Conservation (phyloP, 2,797 vertebrate species). For the Paramormyrops hopkinsi region DNA sequence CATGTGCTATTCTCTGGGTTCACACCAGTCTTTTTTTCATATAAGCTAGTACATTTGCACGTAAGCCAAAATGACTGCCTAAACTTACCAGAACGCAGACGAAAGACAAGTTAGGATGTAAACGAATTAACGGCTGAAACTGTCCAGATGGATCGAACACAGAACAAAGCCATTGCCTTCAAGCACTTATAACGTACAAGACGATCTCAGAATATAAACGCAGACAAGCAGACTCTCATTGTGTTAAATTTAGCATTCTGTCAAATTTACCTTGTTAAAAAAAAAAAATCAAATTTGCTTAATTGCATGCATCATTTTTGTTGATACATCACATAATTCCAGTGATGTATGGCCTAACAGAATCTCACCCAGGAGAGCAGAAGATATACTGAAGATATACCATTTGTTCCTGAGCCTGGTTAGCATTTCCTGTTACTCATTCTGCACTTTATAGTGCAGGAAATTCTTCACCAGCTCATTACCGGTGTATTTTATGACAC, state of each 20-base stretch:
- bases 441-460: background rate
- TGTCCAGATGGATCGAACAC: background rate
- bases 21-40: background rate
- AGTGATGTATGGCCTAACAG: background rate
- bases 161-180: background rate
- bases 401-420: background rate
- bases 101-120: background rate
- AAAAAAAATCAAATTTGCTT: background rate
- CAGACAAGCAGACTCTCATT: background rate
- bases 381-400: background rate
- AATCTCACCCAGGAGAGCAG: background rate
- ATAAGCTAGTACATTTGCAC: conserved; percentile 28
- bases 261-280: background rate
- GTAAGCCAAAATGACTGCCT: conserved; percentile 10
- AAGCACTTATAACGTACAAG: background rate
- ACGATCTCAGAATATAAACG: background rate
- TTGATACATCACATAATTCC: background rate
- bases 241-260: background rate
- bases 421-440: background rate
- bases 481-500: background rate
- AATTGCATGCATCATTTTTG: background rate
- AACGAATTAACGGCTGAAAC: background rate
- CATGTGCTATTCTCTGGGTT: conserved; percentile 50
- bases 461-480: background rate
- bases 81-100: background rate